phyloP scores from a whole-genome alignment of 2,888 invertebrate species.

The Tetrapedia diversipes region DNA sequence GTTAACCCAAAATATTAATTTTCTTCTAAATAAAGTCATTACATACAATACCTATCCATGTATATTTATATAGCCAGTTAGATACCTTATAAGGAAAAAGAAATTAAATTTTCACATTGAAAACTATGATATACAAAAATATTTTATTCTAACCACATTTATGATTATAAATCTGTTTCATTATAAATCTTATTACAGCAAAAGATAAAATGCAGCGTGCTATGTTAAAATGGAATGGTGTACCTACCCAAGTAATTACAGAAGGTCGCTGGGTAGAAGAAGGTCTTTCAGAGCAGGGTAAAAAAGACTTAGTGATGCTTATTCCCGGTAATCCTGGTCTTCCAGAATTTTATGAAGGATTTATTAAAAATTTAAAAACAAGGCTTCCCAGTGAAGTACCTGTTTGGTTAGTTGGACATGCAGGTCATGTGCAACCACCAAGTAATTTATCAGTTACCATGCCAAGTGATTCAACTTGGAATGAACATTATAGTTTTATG shows the following conservation, averaged over 20 bases:
- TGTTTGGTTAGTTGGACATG: slow-evolving; percentile 92
- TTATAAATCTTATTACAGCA: slow-evolving; percentile 8
- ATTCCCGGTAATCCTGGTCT: slow-evolving; percentile 96
- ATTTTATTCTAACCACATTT: not conserved
- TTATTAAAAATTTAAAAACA: slow-evolving; percentile 87
- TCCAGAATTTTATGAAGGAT: slow-evolving; percentile 91
- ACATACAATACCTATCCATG: not conserved
- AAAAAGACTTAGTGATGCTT: slow-evolving; percentile 88
- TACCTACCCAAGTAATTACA: slow-evolving; percentile 89
- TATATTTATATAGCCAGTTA: not conserved
- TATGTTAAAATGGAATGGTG: slow-evolving; percentile 85
- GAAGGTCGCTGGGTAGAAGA: slow-evolving; percentile 88
- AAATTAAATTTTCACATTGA: not conserved
- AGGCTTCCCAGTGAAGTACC: slow-evolving; percentile 86
- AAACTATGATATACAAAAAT: not conserved
- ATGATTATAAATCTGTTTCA: not conserved
- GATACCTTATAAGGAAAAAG: not conserved
- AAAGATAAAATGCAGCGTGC: slow-evolving; percentile 81
- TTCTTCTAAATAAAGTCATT: not conserved
- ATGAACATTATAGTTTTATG: slow-evolving; percentile 87
- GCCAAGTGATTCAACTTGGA: slow-evolving; percentile 56
- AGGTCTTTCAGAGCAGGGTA: slow-evolving; percentile 60
- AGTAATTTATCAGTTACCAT: slow-evolving; percentile 80
- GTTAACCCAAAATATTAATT: not conserved
- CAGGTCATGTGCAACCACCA: slow-evolving; percentile 91